Evolutionary conservation across 2,888 invertebrate species (phyloP).

Genomic region (Ichneumoninae sp.): DNA sequence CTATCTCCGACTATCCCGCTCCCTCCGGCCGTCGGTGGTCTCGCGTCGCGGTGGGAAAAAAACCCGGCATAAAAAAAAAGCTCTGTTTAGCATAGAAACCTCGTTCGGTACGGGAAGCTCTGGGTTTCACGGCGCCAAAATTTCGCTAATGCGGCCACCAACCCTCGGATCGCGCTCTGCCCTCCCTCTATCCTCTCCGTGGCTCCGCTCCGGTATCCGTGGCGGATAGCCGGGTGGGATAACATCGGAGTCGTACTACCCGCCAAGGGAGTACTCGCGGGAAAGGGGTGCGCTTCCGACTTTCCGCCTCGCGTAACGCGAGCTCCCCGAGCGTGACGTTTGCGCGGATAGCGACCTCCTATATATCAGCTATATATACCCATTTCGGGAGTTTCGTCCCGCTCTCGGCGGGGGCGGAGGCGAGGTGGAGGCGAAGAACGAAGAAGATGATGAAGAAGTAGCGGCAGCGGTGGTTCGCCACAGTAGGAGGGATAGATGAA

Average conservation of each 20-base stretch:
- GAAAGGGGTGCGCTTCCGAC: constrained; percentile 32
- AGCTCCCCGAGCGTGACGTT: constrained; percentile 49
- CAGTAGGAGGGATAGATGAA: constrained; percentile 40
- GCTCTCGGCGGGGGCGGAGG: constrained; percentile 19
- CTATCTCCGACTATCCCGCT: constrained; percentile 21
- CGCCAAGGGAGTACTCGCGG: constrained; percentile 9
- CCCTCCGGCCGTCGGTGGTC: constrained; percentile 30
- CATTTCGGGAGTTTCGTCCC: constrained; percentile 27
- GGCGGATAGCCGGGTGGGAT: constrained; percentile 3
- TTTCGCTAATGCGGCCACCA: constrained; percentile 65
- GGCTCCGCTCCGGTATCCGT: constrained; percentile 6
- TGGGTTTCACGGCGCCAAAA: constrained; percentile 68
- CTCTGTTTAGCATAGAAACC: constrained; percentile 75
- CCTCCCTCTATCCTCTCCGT: constrained; percentile 24
- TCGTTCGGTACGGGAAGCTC: constrained; percentile 68
- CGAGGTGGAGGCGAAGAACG: constrained; percentile 17
- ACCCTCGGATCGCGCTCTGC: constrained; percentile 30
- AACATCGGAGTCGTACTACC: constrained; percentile 10
- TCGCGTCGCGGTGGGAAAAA: constrained; percentile 23
- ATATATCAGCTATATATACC: constrained; percentile 9
- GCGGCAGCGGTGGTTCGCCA: constrained; percentile 56
- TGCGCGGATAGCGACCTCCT: constrained; percentile 35
- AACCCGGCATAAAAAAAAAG: constrained; percentile 65
- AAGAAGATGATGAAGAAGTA: constrained; percentile 34
- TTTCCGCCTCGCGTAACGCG: constrained; percentile 53